A percentile compares a stretch with the other conserved stretches of the same genome.
These are phyloP conservation scores for Thermophis baileyi DNA, from an alignment of 2,113 vertebrate genomes.

Conservation along the genomic window DNA sequence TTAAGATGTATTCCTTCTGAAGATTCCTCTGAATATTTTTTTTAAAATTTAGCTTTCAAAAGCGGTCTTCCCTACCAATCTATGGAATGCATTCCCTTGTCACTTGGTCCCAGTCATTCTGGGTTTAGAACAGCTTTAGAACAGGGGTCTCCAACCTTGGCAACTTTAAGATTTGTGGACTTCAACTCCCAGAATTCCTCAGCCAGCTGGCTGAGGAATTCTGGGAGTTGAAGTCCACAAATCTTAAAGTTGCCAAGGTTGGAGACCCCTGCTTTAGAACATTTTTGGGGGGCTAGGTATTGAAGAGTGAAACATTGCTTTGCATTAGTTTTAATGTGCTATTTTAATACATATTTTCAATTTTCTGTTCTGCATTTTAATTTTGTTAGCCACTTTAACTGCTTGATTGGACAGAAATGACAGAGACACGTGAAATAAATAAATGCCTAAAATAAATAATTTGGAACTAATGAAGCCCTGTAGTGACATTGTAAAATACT, in stretches of 20 bases:
- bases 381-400: background rate
- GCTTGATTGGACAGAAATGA: background rate
- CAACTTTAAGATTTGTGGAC: too few species aligned
- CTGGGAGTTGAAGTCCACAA: too few species aligned
- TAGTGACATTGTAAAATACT: background rate
- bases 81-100: background rate
- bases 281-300: background rate
- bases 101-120: background rate
- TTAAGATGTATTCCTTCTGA: background rate
- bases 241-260: too few species aligned
- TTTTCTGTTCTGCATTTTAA: background rate
- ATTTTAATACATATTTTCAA: background rate
- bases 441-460: background rate
- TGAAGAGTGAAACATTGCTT: background rate
- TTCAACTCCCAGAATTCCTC: too few species aligned
- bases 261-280: background rate
- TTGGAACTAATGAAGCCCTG: background rate
- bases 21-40: background rate
- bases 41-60: background rate
- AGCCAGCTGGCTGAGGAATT: too few species aligned
- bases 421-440: background rate
- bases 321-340: background rate
- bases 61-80: background rate
- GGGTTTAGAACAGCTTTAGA: background rate
- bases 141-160: background rate